phyloP scores from a whole-genome alignment of 2,113 vertebrate species.

The Ovibos moschatus region DNA sequence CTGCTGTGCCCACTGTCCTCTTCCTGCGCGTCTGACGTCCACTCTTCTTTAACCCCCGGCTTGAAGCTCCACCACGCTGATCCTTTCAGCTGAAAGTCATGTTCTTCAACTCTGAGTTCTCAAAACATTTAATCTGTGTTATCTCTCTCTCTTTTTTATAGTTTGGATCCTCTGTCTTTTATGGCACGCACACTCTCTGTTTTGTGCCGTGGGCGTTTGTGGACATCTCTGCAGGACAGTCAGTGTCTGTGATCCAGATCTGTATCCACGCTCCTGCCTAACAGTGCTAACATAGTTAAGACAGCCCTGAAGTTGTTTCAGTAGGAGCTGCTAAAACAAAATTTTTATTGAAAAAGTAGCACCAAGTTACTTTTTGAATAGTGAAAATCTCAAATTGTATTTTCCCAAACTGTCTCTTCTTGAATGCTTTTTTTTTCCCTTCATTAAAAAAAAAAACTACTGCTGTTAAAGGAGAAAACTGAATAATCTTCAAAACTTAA shows the following conservation, averaged over 20 bases:
- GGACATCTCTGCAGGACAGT: background rate
- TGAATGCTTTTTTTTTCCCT: background rate
- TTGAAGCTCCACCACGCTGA: background rate
- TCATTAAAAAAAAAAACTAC: background rate
- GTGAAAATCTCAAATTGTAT: background rate
- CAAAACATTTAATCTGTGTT: slow-evolving; percentile 11
- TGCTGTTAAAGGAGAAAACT: background rate
- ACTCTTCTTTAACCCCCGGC: background rate
- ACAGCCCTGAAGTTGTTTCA: background rate
- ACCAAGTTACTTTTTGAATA: background rate
- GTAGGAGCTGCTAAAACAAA: background rate
- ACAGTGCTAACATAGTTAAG: background rate
- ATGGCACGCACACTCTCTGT: background rate
- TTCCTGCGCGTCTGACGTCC: background rate
- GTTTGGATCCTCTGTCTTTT: background rate
- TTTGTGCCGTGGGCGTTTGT: background rate
- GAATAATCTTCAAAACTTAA: background rate
- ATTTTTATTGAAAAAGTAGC: background rate
- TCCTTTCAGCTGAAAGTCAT: background rate
- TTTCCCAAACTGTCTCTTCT: background rate
- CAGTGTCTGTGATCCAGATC: background rate
- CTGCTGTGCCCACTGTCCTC: background rate
- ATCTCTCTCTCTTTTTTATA: background rate
- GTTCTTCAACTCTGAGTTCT: background rate
- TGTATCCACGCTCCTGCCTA: background rate